These are phyloP conservation scores for Epicauta chinensis DNA, from an alignment of 1,140 invertebrate genomes.

Conservation along the genomic window DNA sequence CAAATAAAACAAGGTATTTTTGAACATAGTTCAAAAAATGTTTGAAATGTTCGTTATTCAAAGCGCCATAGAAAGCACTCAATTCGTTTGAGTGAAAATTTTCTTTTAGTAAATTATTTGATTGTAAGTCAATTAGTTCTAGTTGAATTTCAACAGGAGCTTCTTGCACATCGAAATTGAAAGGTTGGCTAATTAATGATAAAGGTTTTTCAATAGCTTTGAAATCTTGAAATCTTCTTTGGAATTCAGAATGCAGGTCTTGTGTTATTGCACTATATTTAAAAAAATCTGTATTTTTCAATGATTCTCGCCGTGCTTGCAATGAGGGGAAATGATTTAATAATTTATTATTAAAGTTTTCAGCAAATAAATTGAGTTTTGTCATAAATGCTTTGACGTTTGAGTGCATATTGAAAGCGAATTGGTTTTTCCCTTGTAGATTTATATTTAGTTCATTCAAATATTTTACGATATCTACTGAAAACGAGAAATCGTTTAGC, in stretches of 20 bases:
- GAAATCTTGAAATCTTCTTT: constrained; percentile 9
- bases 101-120: constrained; percentile 12
- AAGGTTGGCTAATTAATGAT: constrained; percentile 8
- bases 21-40: constrained; percentile 13
- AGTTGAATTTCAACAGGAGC: constrained; percentile 10
- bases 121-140: constrained; percentile 8
- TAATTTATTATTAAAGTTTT: constrained; percentile 14
- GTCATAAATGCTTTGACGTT: constrained; percentile 12
- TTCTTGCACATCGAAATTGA: constrained; percentile 10
- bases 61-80: constrained; percentile 5
- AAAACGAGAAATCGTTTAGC: constrained; percentile 8
- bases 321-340: constrained; percentile 9
- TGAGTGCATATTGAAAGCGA: constrained; percentile 16
- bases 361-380: constrained; percentile 13
- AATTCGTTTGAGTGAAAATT: constrained; percentile 6
- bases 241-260: constrained; percentile 8
- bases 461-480: constrained; percentile 9
- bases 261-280: constrained; percentile 11
- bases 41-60: constrained; percentile 12
- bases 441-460: constrained; percentile 16
- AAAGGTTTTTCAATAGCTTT: constrained; percentile 9
- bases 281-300: constrained; percentile 15
- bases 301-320: constrained; percentile 7
- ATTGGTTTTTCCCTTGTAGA: constrained; percentile 12
- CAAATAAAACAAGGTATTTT: constrained; percentile 9